A percentile compares a stretch with the other conserved stretches of the same genome.
These are phyloP conservation scores for Hedya salicella DNA, from an alignment of 2,888 invertebrate species.

Conservation along the genomic window DNA sequence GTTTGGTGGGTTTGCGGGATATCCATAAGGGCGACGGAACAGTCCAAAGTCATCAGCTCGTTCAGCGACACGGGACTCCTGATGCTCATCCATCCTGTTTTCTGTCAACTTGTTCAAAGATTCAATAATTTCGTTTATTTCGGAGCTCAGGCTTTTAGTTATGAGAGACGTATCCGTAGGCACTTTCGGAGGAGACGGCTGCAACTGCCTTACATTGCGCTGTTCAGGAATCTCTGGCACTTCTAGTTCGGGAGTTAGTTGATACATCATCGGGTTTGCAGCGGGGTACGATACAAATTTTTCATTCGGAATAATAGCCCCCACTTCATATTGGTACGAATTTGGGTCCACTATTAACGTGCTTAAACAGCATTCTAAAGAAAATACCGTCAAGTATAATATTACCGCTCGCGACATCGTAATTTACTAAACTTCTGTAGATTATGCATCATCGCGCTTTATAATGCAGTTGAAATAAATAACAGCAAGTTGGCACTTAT, in stretches of 20 bases:
- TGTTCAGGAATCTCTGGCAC: conserved; percentile 42
- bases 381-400: conserved; percentile 52
- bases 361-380: conserved; percentile 44
- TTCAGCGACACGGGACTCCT: conserved; percentile 48
- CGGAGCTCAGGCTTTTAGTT: conserved; percentile 49
- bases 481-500: conserved; percentile 60
- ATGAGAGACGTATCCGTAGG: conserved; percentile 46
- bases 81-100: conserved; percentile 50
- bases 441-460: conserved; percentile 46
- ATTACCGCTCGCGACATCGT: conserved; percentile 57
- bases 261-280: conserved; percentile 26
- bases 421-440: conserved; percentile 50
- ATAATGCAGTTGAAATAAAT: conserved; percentile 18
- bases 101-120: conserved; percentile 55
- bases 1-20: conserved; percentile 42
- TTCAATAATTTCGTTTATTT: conserved; percentile 56
- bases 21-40: conserved; percentile 46
- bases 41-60: conserved; percentile 48
- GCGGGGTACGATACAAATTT: conserved; percentile 42
- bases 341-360: conserved; percentile 31
- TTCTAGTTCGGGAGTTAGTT: conserved; percentile 26
- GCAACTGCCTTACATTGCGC: conserved; percentile 29
- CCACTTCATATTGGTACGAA: conserved; percentile 57
- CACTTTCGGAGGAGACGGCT: conserved; percentile 46
- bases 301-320: conserved; percentile 49